Conservation (phyloP, 2,113 vertebrate species). For the Zosterops borbonicus region DNA sequence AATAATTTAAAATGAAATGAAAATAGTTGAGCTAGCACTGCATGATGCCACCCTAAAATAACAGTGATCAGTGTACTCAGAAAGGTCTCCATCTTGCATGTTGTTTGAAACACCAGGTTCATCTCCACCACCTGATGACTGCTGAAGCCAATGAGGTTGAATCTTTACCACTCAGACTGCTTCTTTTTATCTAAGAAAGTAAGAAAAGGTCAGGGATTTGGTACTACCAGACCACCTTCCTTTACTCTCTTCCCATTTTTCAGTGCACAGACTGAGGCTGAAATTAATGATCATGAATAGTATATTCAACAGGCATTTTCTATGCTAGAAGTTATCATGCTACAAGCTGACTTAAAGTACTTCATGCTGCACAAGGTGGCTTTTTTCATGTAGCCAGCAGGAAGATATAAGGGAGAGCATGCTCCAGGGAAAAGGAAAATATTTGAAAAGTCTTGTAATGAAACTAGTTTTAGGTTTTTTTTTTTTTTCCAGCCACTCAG, state of each 20-base stretch:
- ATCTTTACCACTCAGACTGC: not conserved
- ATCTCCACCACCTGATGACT: not conserved
- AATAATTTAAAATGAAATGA: constrained; percentile 28
- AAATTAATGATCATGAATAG: not conserved
- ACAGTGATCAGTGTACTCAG: not conserved
- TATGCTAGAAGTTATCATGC: not conserved
- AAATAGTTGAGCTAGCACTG: constrained; percentile 7
- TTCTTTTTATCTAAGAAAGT: not conserved
- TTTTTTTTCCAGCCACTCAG: not conserved
- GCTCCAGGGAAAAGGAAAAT: not conserved
- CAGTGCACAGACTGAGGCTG: not conserved
- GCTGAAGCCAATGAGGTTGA: not conserved
- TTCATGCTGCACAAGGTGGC: accelerated
- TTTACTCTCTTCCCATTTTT: not conserved
- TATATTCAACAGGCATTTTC: not conserved
- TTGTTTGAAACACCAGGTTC: not conserved
- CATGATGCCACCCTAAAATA: not conserved
- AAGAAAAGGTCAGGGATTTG: not conserved
- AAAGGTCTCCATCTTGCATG: not conserved
- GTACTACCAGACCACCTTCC: not conserved
- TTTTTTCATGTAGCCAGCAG: not conserved
- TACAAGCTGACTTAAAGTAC: not conserved
- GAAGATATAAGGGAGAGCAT: not conserved
- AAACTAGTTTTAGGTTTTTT: not conserved
- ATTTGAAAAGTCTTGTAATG: not conserved